phyloP scores from a whole-genome alignment of 2,113 vertebrate species.

The Struthidea cinerea region DNA sequence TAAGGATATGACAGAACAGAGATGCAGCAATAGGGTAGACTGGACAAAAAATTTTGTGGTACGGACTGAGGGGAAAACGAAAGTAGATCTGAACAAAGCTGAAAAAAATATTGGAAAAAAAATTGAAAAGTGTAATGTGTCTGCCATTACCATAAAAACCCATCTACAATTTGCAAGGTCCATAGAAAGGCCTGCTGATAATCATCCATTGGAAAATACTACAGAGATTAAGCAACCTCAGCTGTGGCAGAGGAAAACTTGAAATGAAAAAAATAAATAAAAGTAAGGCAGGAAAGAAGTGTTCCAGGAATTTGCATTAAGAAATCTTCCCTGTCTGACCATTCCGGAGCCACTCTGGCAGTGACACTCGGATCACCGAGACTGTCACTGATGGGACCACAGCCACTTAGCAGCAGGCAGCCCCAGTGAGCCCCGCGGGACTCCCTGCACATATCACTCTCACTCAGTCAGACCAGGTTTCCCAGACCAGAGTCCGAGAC shows the following conservation, averaged over 20 bases:
- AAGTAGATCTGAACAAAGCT: not conserved
- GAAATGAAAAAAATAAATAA: not conserved
- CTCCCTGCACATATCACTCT: not conserved
- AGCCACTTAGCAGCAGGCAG: accelerated
- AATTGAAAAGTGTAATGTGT: not conserved
- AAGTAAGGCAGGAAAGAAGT: not conserved
- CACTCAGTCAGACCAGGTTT: not conserved
- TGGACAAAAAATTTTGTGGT: not conserved
- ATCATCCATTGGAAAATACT: not conserved
- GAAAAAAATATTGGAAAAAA: not conserved
- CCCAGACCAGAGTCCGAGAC: not conserved
- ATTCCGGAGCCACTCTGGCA: not conserved
- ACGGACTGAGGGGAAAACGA: not conserved
- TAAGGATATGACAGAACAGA: not conserved
- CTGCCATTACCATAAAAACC: not conserved
- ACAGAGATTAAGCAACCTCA: not conserved
- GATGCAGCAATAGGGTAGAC: not conserved
- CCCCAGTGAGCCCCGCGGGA: not conserved
- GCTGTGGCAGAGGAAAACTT: not conserved
- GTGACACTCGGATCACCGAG: accelerated
- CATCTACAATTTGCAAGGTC: not conserved
- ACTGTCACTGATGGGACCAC: not conserved
- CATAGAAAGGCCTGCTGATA: not conserved
- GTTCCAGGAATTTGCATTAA: not conserved
- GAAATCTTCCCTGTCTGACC: not conserved